phyloP scores from a whole-genome alignment of 1,140 invertebrate species.

The Ridgeia piscesae region DNA sequence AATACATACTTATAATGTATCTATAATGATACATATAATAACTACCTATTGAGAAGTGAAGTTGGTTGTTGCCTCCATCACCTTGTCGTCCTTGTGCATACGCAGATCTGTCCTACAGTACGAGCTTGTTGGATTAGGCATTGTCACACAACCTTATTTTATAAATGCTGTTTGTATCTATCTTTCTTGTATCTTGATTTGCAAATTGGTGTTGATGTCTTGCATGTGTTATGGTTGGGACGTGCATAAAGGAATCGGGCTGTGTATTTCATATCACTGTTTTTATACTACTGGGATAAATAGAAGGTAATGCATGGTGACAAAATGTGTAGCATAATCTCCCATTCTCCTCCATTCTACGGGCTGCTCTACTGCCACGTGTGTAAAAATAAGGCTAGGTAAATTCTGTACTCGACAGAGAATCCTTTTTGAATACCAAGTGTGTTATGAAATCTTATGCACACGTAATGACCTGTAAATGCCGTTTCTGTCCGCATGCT shows the following conservation, averaged over 20 bases:
- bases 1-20: not conserved
- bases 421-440: no score
- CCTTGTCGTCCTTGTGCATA: not conserved
- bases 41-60: not conserved
- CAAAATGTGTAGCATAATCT: not conserved
- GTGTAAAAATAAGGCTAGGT: not conserved
- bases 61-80: not conserved
- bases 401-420: not conserved
- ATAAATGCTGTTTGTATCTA: not conserved
- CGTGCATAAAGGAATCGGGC: not conserved
- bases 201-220: not conserved
- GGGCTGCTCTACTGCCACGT: not conserved
- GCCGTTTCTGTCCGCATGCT: not conserved
- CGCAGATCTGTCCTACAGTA: not conserved
- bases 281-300: not conserved
- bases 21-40: not conserved
- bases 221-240: not conserved
- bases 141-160: not conserved
- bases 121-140: not conserved
- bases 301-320: not conserved
- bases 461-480: not conserved
- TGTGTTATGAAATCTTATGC: no score
- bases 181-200: constrained; percentile 1
- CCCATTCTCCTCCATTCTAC: not conserved
- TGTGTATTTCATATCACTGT: not conserved